Evolutionary conservation across 2,888 invertebrate species (phyloP), one percentile per base, ranked within the genome.

Genomic region (Ischnus inquisitorius): DNA sequence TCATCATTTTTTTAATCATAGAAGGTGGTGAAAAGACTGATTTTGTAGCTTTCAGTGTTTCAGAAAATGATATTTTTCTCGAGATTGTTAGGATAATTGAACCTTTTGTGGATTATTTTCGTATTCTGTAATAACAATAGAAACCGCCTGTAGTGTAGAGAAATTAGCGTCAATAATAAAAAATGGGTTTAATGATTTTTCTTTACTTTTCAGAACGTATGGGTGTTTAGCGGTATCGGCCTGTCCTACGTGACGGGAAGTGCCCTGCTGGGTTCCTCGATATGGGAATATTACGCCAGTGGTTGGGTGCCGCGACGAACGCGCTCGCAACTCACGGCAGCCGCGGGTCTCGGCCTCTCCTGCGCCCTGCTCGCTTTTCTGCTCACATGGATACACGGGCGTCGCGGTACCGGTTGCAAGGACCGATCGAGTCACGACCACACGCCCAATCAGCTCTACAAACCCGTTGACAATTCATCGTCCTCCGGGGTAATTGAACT

Each of bases 221-320:
- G 96, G 94, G 95, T 96, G 92, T 96, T 96, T 94, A 95, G 96
- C 93, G 95, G 95, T 94, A 95, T 96, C 94, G 96, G 96, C 94
- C 94, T 96, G 90, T 95, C 96, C 93, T 96, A 96, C 94, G 95
- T 96, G 91, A 94, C 96, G 92, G 95, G 96, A 86, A 93, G 93
- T 93, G 96, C 96, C 87, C 95, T 96, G 89, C 94, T 97, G 89
- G 95, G 96, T 90, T 95, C 96, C 91, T 96, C 96, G 91, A 95
- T 96, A 94, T 90, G 95, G 95, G 94, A 95, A 95, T 94, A 95
- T 94, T 94, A 95, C 94, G 92, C 96, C 94, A 93, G 95, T 95
- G 93, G 93, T 62, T 96, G 96, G 96, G 96, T 96, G 88, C 96
- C 96, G 86, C 95, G 95, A 92, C 95, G 96, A 94, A 96, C 96